A percentile compares a stretch with the other conserved stretches of the same genome.
These are phyloP conservation scores for Crepidodera aurea DNA, from an alignment of 2,888 invertebrate genomes.

Conservation along the genomic window DNA sequence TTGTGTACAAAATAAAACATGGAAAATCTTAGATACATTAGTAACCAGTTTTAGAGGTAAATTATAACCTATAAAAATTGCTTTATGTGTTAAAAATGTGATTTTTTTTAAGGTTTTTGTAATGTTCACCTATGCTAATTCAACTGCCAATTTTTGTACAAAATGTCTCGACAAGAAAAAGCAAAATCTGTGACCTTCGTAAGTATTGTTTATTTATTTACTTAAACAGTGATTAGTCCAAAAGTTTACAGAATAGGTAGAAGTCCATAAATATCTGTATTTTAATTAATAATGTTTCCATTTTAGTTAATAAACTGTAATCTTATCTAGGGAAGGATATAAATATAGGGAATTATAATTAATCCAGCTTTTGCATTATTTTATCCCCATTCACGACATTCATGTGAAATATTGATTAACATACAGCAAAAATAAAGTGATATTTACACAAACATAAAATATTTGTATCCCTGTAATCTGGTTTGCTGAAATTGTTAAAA, in stretches of 20 bases:
- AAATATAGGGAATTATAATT: no score
- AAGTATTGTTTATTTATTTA: slow-evolving; percentile 58
- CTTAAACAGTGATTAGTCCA: neutral
- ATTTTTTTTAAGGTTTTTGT: slow-evolving; percentile 18
- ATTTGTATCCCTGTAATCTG: no score
- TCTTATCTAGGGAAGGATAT: no score
- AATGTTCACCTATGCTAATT: slow-evolving; percentile 14
- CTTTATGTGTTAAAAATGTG: neutral
- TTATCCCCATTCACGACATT: no score
- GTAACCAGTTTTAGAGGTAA: neutral
- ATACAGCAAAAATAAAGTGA: no score
- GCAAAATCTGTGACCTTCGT: slow-evolving; percentile 70
- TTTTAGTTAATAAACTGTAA: no score
- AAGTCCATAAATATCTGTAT: neutral
- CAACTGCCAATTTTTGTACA: slow-evolving; percentile 20
- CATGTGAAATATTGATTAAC: no score
- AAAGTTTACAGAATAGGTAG: neutral
- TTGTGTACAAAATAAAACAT: slow-evolving; percentile 3
- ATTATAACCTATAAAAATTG: neutral
- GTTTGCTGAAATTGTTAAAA: no score
- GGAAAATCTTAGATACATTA: neutral
- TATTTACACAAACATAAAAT: no score
- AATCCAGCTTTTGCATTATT: no score
- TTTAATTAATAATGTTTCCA: neutral
- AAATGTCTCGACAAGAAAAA: slow-evolving; percentile 71